Evolutionary conservation across 2,888 invertebrate species (phyloP).

Genomic region (Pheosia tremula): DNA sequence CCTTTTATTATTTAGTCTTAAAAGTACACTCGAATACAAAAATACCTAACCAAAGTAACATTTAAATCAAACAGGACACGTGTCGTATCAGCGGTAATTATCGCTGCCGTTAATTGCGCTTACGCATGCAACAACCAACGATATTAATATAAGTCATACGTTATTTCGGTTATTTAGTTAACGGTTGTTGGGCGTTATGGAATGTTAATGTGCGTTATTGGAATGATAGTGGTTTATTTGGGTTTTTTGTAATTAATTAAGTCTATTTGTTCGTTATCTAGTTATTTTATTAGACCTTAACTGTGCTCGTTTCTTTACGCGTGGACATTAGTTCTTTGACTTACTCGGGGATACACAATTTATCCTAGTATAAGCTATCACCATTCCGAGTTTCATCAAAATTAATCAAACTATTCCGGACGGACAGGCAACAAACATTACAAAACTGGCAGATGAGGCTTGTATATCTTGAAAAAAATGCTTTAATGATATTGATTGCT

Average conservation of each 20-base stretch:
- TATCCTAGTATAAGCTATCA: too few species aligned
- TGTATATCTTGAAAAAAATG: too few species aligned
- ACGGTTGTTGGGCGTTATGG: conserved; percentile 4
- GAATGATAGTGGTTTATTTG: neutral
- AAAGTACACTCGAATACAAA: neutral
- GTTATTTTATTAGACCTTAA: too few species aligned
- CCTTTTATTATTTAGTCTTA: neutral
- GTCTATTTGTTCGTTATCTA: neutral
- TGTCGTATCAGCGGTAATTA: conserved; percentile 1
- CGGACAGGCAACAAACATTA: too few species aligned
- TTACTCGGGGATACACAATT: too few species aligned
- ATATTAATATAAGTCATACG: conserved; percentile 6
- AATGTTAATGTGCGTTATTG: conserved; percentile 6
- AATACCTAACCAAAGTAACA: conserved; percentile 6
- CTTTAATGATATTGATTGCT: too few species aligned
- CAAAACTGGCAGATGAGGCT: too few species aligned
- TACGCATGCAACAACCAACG: conserved; percentile 5
- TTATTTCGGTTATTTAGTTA: conserved; percentile 8
- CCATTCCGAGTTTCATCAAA: too few species aligned
- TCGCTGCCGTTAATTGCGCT: neutral
- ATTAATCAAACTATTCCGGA: too few species aligned
- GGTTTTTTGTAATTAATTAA: neutral
- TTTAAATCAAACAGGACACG: conserved; percentile 12
- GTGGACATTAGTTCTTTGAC: too few species aligned
- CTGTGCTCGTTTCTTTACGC: too few species aligned